Evolutionary conservation across 2,113 vertebrate species (phyloP).

Genomic region (Microcebus tavaratra): DNA sequence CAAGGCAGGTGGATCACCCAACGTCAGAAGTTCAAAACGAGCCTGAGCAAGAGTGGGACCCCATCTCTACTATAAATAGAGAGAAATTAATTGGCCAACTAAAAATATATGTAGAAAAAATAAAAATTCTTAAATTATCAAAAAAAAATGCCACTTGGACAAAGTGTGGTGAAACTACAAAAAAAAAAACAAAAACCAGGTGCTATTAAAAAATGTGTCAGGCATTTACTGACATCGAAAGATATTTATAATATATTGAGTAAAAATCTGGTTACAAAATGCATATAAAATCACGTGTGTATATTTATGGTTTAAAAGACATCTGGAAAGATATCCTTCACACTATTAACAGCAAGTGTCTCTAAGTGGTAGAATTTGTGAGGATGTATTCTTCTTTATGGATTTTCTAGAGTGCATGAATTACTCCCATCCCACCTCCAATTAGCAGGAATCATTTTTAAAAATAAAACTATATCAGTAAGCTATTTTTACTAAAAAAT

Average conservation of each 20-base stretch:
- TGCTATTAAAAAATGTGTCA: background rate
- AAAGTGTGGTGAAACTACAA: too few species aligned
- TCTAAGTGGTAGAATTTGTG: conserved; percentile 12
- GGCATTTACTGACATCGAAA: background rate
- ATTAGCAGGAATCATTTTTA: background rate
- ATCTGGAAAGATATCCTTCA: background rate
- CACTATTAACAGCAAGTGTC: background rate
- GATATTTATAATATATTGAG: background rate
- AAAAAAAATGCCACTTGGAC: background rate
- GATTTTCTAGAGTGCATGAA: background rate
- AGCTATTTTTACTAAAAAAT: background rate
- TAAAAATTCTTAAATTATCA: background rate
- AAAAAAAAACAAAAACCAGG: background rate
- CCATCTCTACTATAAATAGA: too few species aligned
- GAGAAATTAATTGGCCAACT: too few species aligned
- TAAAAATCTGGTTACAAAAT: background rate
- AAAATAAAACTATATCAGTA: background rate
- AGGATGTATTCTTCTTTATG: background rate
- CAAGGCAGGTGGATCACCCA: too few species aligned
- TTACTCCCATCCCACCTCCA: background rate
- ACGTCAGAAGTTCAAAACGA: too few species aligned
- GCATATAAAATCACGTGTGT: background rate
- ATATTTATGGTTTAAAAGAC: background rate
- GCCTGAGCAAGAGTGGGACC: too few species aligned
- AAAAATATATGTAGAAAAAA: too few species aligned